phyloP scores from a whole-genome alignment of 2,797 vertebrate species.

The Phoebastria nigripes region DNA sequence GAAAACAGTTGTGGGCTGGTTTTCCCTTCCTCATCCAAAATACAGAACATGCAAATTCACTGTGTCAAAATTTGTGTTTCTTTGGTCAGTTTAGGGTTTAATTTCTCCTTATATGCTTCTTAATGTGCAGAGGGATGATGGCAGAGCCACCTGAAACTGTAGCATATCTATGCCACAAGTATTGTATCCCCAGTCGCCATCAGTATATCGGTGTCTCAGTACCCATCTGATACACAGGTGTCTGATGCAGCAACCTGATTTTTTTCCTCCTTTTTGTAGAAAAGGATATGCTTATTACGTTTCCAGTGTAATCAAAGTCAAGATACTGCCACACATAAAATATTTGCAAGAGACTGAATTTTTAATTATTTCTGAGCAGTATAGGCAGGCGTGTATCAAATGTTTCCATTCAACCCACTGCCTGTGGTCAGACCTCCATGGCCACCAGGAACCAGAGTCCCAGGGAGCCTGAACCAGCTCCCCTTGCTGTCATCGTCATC shows the following conservation, averaged over 20 bases:
- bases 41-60: neutral
- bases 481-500: neutral
- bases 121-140: neutral
- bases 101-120: neutral
- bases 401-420: neutral
- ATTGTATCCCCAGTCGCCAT: no score
- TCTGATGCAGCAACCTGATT: neutral
- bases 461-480: neutral
- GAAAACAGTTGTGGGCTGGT: neutral
- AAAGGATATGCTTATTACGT: neutral
- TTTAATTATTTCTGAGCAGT: neutral
- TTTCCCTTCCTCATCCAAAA: neutral
- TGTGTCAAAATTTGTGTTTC: neutral
- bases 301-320: neutral
- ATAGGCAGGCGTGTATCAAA: neutral
- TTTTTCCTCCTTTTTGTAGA: neutral
- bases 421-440: neutral
- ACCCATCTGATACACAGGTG: neutral
- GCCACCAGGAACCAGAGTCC: neutral
- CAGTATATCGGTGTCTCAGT: accelerated
- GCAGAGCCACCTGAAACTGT: neutral
- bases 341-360: neutral
- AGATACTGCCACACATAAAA: neutral
- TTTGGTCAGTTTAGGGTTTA: neutral
- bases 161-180: neutral